Evolutionary conservation across 2,888 invertebrate species (phyloP).

Genomic region (Microplitis manilae): DNA sequence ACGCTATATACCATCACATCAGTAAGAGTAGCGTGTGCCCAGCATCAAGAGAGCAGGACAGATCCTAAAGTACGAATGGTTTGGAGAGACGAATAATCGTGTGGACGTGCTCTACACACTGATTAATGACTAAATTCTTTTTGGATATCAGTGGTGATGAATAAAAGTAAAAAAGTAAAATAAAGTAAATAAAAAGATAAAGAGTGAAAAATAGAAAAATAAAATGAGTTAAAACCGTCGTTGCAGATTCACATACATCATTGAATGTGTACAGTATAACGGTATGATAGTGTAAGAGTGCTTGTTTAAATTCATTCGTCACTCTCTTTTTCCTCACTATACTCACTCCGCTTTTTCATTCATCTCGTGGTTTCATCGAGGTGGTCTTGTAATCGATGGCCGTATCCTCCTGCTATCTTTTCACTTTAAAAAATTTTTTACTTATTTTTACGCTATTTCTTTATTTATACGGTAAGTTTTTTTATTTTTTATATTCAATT

Average conservation of each 20-base stretch:
- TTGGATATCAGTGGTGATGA: conserved; percentile 14
- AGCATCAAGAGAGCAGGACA: conserved; percentile 9
- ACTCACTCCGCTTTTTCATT: conserved; percentile 37
- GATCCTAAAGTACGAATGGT: conserved; percentile 30
- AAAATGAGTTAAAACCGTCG: not conserved
- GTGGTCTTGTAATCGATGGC: conserved; percentile 37
- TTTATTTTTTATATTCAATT: not conserved
- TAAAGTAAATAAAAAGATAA: conserved; percentile 17
- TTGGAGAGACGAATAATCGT: conserved; percentile 33
- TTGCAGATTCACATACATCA: conserved; percentile 13
- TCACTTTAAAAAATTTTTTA: not conserved
- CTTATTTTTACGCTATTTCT: not conserved
- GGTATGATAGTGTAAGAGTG: conserved; percentile 16
- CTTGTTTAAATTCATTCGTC: conserved; percentile 54
- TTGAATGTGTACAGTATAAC: conserved; percentile 4
- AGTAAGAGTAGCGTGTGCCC: not conserved
- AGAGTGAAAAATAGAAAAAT: conserved; percentile 5
- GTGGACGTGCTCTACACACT: conserved; percentile 33
- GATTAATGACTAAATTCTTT: conserved; percentile 54
- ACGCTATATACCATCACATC: not conserved
- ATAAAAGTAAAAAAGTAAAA: conserved; percentile 33
- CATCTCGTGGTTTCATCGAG: conserved; percentile 7
- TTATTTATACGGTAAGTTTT: not conserved
- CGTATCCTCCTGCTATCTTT: conserved; percentile 2
- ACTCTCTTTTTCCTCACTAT: conserved; percentile 43